phyloP scores from a whole-genome alignment of 2,888 invertebrate species.

The Mimachlamys varia region DNA sequence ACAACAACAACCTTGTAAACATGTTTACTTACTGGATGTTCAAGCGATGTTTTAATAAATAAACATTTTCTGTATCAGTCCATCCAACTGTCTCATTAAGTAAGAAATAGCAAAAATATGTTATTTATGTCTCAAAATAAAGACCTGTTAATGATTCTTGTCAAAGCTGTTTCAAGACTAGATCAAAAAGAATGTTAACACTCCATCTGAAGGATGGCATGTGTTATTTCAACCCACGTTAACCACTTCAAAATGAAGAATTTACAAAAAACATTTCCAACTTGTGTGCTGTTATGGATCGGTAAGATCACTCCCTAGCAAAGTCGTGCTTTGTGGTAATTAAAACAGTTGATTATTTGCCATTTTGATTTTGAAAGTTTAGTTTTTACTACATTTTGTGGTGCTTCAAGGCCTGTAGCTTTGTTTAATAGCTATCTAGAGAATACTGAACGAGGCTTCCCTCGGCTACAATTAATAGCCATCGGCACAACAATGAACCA shows the following conservation, averaged over 20 bases:
- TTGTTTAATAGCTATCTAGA: background rate
- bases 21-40: too few relatives aligned
- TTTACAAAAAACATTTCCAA: background rate
- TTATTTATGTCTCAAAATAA: background rate
- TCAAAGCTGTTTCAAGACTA: background rate
- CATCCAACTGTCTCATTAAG: background rate
- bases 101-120: background rate
- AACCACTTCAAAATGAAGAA: background rate
- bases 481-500: background rate
- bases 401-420: background rate
- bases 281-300: background rate
- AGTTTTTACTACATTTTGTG: background rate
- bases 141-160: background rate
- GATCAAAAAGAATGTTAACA: background rate
- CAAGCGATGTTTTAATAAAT: too few relatives aligned
- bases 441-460: background rate
- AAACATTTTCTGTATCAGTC: background rate
- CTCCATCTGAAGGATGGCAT: background rate
- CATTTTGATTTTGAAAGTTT: conserved; percentile 27
- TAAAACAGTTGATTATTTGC: conserved; percentile 24
- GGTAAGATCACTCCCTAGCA: background rate
- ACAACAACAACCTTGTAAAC: too few relatives aligned
- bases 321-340: background rate
- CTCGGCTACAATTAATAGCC: background rate
- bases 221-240: background rate